Conservation (phyloP, 1,140 invertebrate genomes). For the Euwallacea similis region DNA sequence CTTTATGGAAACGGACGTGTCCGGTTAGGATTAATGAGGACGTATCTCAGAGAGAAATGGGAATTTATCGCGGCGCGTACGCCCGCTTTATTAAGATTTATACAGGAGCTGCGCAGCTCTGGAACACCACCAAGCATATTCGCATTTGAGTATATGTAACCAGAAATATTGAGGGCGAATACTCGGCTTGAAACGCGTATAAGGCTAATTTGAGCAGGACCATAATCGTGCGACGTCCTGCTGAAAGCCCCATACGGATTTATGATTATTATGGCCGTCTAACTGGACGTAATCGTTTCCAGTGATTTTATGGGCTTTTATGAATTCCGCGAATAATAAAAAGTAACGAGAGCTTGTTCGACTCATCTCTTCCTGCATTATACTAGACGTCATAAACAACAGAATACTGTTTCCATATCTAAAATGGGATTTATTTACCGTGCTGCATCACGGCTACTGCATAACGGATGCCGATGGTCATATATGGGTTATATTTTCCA, state of each 20-base stretch:
- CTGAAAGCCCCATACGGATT: slow-evolving; percentile 1
- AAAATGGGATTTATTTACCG: slow-evolving; percentile 41
- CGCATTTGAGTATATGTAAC: too few species aligned
- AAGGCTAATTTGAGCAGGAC: slow-evolving; percentile 54
- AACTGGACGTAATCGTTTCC: slow-evolving; percentile 33
- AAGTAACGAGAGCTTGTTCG: slow-evolving; percentile 48
- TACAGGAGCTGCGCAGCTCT: slow-evolving; percentile 43
- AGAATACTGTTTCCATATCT: slow-evolving; percentile 45
- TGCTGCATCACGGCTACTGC: slow-evolving; percentile 17
- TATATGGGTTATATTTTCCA: slow-evolving; percentile 33
- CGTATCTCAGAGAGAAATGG: slow-evolving; percentile 53
- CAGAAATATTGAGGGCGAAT: too few species aligned
- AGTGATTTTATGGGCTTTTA: slow-evolving; percentile 41
- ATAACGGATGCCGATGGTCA: slow-evolving; percentile 35
- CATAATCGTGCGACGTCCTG: slow-evolving; percentile 46
- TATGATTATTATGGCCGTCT: slow-evolving; percentile 32
- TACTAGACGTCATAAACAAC: slow-evolving; percentile 48
- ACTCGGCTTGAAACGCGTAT: slow-evolving; percentile 39
- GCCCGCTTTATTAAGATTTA: slow-evolving; percentile 55
- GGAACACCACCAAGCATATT: slow-evolving; percentile 1
- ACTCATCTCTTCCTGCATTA: slow-evolving; percentile 49
- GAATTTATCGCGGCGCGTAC: slow-evolving; percentile 54
- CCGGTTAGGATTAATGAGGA: slow-evolving; percentile 53
- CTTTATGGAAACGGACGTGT: slow-evolving; percentile 53
- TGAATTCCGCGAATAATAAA: slow-evolving; percentile 50